Conservation (phyloP, 2,888 invertebrate genomes). For the Microchrysa polita region DNA sequence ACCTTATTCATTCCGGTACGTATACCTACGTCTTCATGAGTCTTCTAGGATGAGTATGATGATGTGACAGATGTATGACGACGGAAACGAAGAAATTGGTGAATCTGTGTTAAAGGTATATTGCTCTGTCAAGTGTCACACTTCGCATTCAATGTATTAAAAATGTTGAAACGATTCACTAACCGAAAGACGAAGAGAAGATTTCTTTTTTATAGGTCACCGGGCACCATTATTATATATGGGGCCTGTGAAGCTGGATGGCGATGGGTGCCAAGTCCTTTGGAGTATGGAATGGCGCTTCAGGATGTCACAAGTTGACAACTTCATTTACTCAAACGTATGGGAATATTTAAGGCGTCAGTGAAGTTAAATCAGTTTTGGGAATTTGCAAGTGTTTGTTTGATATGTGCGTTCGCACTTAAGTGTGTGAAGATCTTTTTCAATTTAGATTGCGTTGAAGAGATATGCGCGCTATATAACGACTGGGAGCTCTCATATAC, state of each 20-base stretch:
- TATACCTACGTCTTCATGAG: too few species aligned
- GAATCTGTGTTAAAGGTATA: conserved; percentile 3
- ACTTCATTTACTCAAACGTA: conserved; percentile 29
- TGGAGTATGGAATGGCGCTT: too few species aligned
- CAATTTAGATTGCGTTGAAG: conserved; percentile 23
- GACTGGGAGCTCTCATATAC: too few species aligned
- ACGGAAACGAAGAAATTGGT: conserved; percentile 17
- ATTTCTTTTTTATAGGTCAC: conserved; percentile 31
- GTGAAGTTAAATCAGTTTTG: not conserved
- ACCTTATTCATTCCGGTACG: conserved; percentile 20
- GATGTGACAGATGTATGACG: conserved; percentile 24
- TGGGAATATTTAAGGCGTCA: conserved; percentile 34
- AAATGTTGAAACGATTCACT: conserved; percentile 16
- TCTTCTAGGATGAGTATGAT: too few species aligned
- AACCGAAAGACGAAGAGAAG: conserved; percentile 20
- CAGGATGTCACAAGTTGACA: not conserved
- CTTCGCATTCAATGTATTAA: conserved; percentile 5
- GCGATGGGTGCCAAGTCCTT: too few species aligned
- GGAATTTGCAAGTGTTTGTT: conserved; percentile 5
- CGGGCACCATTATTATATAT: too few species aligned
- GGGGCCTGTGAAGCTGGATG: too few species aligned
- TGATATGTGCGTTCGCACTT: not conserved
- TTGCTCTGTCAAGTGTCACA: not conserved
- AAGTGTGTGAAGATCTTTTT: not conserved
- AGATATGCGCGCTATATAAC: conserved; percentile 1